Conservation (phyloP, 2,797 vertebrate genomes). For the Pseudopleuronectes americanus region DNA sequence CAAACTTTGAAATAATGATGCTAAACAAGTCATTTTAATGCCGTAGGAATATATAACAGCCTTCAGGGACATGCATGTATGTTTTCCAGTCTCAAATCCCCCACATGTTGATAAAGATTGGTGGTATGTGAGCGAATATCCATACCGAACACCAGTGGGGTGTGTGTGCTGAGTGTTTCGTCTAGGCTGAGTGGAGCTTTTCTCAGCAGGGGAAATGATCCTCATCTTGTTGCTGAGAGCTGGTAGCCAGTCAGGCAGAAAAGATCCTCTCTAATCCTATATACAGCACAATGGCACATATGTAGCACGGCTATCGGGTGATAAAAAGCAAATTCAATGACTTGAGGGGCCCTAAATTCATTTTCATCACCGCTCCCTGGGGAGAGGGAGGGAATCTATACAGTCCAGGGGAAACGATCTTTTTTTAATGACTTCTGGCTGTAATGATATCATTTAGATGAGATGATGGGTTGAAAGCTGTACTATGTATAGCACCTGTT, state of each 20-base stretch:
- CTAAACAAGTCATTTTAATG: constrained; percentile 18
- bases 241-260: constrained; percentile 74
- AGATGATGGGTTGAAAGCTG: constrained; percentile 61
- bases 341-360: constrained; percentile 71
- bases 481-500: constrained; percentile 75
- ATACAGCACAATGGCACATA: constrained; percentile 70
- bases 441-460: constrained; percentile 71
- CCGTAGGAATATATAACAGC: neutral
- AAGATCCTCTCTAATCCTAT: constrained; percentile 74
- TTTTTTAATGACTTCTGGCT: constrained; percentile 70
- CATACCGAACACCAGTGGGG: constrained; percentile 23
- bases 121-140: constrained; percentile 42
- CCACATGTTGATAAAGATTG: constrained; percentile 49
- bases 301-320: constrained; percentile 62
- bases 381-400: constrained; percentile 62
- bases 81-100: constrained; percentile 18
- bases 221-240: constrained; percentile 63
- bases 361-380: constrained; percentile 62
- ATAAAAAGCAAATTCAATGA: constrained; percentile 76
- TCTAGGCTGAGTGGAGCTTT: constrained; percentile 45
- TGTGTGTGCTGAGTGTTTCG: constrained; percentile 40
- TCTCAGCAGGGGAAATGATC: constrained; percentile 73
- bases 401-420: constrained; percentile 46
- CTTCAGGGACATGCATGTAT: constrained; percentile 23
- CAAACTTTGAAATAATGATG: constrained; percentile 17